Conservation (phyloP, 2,888 invertebrate genomes). For the Perizoma affinitatum region DNA sequence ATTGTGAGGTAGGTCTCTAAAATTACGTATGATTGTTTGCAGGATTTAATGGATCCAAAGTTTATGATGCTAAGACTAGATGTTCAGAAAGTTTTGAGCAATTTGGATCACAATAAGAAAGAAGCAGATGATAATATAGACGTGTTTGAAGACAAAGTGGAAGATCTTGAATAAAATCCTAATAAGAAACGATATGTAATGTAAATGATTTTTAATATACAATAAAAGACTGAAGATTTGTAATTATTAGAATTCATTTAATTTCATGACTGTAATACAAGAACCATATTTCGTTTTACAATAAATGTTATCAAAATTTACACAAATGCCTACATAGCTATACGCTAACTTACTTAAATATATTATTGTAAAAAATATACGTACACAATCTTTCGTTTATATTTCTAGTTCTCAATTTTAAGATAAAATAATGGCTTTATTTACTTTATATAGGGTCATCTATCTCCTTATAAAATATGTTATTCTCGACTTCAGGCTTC, state of each 20-base stretch:
- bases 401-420: constrained; percentile 47
- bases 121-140: constrained; percentile 48
- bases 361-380: constrained; percentile 78
- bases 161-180: constrained; percentile 20
- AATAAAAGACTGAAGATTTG: constrained; percentile 73
- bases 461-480: constrained; percentile 1
- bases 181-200: constrained; percentile 1
- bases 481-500: constrained; percentile 9
- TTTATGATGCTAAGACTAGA: constrained; percentile 78
- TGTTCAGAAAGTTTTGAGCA: constrained; percentile 73
- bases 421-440: constrained; percentile 35
- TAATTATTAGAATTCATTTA: constrained; percentile 67
- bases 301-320: constrained; percentile 77
- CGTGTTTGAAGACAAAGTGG: constrained; percentile 34
- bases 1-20: too few relatives aligned
- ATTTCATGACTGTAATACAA: constrained; percentile 71
- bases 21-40: constrained; percentile 37
- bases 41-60: constrained; percentile 80
- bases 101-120: constrained; percentile 63
- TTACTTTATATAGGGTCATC: constrained; percentile 10
- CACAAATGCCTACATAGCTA: constrained; percentile 66
- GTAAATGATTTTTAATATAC: constrained; percentile 19
- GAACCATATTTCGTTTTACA: constrained; percentile 60
- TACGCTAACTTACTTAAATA: constrained; percentile 65
- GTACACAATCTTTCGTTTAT: constrained; percentile 57